phyloP scores from a whole-genome alignment of 2,888 invertebrate genomes.

The Chouioia cunea region DNA sequence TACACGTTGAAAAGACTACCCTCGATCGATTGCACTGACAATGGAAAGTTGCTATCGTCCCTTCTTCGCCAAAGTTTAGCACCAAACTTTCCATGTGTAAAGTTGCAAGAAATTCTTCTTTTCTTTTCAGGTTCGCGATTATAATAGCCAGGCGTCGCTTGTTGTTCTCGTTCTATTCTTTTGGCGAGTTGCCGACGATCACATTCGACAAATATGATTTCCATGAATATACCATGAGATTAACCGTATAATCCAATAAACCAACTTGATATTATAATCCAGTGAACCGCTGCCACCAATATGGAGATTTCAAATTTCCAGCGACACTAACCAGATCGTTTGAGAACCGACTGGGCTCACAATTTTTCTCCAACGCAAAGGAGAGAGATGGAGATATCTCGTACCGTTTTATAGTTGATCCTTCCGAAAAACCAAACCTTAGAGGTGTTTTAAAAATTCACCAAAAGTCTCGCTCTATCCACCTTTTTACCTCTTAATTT shows the following conservation, averaged over 20 bases:
- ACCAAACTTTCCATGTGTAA: no score
- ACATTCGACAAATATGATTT: not conserved
- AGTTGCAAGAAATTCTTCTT: no score
- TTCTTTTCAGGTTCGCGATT: no score
- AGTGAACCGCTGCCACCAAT: not conserved
- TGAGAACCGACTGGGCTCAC: slow-evolving; percentile 1
- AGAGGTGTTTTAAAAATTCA: no score
- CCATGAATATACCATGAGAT: slow-evolving; percentile 17
- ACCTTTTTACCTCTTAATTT: not conserved
- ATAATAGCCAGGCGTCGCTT: no score
- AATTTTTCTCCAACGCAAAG: slow-evolving; percentile 14
- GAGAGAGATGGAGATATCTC: slow-evolving; percentile 4
- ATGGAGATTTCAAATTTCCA: slow-evolving; percentile 18
- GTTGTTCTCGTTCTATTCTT: no score
- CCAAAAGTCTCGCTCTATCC: not conserved
- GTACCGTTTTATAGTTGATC: not conserved
- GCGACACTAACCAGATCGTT: slow-evolving; percentile 28
- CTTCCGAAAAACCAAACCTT: no score
- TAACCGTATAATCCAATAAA: not conserved
- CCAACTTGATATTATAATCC: slow-evolving; percentile 2
- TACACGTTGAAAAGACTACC: not conserved
- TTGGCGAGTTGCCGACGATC: not conserved
- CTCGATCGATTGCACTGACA: not conserved
- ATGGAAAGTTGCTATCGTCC: no score
- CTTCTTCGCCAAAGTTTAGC: no score